Conservation (phyloP, 2,888 invertebrate species). For the Mythimna pallens region DNA sequence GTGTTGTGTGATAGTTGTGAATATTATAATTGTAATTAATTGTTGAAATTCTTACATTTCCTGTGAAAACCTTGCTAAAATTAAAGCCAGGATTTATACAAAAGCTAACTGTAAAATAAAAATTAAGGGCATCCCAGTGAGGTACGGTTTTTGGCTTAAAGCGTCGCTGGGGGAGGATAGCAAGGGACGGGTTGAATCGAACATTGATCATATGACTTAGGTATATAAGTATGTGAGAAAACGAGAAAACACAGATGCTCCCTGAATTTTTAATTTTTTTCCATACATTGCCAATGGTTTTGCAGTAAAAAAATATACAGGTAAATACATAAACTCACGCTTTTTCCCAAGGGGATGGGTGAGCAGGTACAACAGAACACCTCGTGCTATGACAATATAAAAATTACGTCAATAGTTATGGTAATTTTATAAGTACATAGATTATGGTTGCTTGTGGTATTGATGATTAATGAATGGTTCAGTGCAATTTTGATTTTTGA, state of each 20-base stretch:
- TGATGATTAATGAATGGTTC: not conserved
- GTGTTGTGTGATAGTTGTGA: no score
- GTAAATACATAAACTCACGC: not conserved
- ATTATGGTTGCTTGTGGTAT: not conserved
- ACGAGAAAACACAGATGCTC: not conserved
- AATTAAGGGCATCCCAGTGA: no score
- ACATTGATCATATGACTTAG: no score
- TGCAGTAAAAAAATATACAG: not conserved
- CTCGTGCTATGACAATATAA: not conserved
- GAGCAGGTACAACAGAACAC: not conserved
- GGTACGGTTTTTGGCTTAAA: no score
- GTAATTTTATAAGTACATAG: not conserved
- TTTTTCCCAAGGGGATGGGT: not conserved
- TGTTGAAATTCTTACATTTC: not conserved
- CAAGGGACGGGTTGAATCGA: no score
- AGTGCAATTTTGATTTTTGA: not conserved
- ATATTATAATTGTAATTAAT: no score
- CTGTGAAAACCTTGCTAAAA: no score
- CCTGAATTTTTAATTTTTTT: no score
- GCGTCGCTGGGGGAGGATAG: no score
- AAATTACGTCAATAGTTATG: not conserved
- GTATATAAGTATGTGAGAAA: not conserved
- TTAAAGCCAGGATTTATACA: no score
- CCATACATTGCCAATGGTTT: not conserved
- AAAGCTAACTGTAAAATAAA: no score